A percentile compares a stretch with the other conserved stretches of the same genome.
Conservation (phyloP, 2,888 invertebrate genomes). For the Magallana nippona region DNA sequence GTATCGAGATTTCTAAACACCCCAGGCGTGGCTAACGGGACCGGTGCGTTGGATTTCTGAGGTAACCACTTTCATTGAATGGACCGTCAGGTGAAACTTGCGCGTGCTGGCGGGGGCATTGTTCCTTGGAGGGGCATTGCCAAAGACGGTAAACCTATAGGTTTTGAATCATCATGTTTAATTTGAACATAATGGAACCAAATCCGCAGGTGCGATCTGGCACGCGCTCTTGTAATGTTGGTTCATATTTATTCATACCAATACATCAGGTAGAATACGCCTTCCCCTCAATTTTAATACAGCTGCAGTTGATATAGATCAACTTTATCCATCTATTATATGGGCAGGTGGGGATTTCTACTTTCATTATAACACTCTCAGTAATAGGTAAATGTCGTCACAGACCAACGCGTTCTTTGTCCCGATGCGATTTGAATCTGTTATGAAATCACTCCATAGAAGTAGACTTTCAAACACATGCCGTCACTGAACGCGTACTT, state of each 20-base stretch:
- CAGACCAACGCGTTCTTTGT: slow-evolving; percentile 4
- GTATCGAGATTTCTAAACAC: slow-evolving; percentile 36
- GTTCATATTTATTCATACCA: slow-evolving; percentile 43
- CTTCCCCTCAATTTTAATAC: slow-evolving; percentile 47
- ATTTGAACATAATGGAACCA: slow-evolving; percentile 45
- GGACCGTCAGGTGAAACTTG: slow-evolving; percentile 44
- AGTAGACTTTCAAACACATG: slow-evolving; percentile 23
- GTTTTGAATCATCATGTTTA: slow-evolving; percentile 42
- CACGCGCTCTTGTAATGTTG: slow-evolving; percentile 48
- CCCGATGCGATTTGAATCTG: slow-evolving; percentile 10
- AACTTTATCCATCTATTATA: slow-evolving; percentile 44
- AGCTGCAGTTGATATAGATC: slow-evolving; percentile 48
- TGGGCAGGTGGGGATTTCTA: slow-evolving; percentile 31
- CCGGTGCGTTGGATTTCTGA: slow-evolving; percentile 23
- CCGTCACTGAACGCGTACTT: slow-evolving; percentile 12
- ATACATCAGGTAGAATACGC: slow-evolving; percentile 36
- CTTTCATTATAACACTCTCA: slow-evolving; percentile 30
- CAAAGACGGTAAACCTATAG: slow-evolving; percentile 37
- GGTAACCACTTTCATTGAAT: slow-evolving; percentile 30
- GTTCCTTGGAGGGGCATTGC: slow-evolving; percentile 41
- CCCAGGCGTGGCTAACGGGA: slow-evolving; percentile 49
- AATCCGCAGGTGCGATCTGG: slow-evolving; percentile 47
- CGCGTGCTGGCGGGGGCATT: slow-evolving; percentile 43
- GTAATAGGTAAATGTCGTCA: slow-evolving; percentile 30
- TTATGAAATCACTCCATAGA: neutral